Evolutionary conservation across 2,888 invertebrate species (phyloP).

Genomic region (Brenthis hecate): DNA sequence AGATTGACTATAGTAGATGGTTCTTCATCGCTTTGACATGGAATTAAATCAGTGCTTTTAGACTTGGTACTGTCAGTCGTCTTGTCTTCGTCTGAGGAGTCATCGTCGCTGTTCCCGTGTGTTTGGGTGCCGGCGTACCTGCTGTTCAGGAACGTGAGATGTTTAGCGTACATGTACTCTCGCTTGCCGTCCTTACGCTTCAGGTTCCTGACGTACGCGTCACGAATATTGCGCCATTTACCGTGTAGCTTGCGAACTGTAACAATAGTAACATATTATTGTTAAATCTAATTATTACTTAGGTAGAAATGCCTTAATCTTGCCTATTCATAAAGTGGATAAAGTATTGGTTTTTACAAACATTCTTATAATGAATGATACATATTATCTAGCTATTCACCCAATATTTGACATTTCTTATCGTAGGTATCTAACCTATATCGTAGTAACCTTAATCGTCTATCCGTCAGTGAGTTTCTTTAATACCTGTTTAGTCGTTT

Average conservation of each 20-base stretch:
- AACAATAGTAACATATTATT: slow-evolving; percentile 15
- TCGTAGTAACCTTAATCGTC: too few species aligned
- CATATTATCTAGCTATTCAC: too few species aligned
- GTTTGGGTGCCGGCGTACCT: slow-evolving; percentile 49
- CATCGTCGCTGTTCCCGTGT: slow-evolving; percentile 52
- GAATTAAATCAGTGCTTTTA: slow-evolving; percentile 14
- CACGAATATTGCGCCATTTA: slow-evolving; percentile 75
- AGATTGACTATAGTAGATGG: slow-evolving; percentile 48
- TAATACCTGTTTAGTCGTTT: too few species aligned
- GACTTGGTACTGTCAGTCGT: slow-evolving; percentile 6
- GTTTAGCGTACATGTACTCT: slow-evolving; percentile 61
- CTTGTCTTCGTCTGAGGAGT: slow-evolving; percentile 36
- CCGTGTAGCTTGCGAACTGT: slow-evolving; percentile 65
- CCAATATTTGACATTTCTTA: too few species aligned
- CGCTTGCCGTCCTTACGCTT: slow-evolving; percentile 51
- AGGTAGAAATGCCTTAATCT: not conserved
- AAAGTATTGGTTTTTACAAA: too few species aligned
- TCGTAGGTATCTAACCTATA: too few species aligned
- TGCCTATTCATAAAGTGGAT: too few species aligned
- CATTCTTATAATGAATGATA: too few species aligned
- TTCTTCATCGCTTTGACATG: slow-evolving; percentile 44
- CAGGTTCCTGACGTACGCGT: slow-evolving; percentile 64
- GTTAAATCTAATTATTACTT: not conserved
- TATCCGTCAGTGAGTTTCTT: too few species aligned
- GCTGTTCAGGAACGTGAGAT: slow-evolving; percentile 59